A percentile compares a stretch with the other conserved stretches of the same genome.
Conservation (phyloP, 2,113 vertebrate genomes). For the Dicaeum eximium region DNA sequence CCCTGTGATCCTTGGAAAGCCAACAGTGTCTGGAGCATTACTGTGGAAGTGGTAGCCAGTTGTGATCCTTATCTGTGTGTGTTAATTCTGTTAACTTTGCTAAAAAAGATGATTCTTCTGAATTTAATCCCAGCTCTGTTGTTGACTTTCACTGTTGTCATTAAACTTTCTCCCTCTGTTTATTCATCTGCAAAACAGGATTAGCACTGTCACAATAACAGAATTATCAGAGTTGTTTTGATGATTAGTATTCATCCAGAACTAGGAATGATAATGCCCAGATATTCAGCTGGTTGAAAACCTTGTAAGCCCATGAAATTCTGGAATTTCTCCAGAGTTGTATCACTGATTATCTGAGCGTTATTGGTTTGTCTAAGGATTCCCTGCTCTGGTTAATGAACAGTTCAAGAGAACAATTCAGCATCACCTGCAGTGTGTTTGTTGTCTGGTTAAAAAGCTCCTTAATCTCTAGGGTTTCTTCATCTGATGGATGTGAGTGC, state of each 20-base stretch:
- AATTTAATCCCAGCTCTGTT: background rate
- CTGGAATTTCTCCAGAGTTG: background rate
- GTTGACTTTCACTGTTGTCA: background rate
- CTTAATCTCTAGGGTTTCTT: background rate
- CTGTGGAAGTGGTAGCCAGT: background rate
- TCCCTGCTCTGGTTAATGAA: background rate
- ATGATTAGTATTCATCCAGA: slow-evolving; percentile 10
- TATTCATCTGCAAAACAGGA: slow-evolving; percentile 19
- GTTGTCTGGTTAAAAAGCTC: background rate
- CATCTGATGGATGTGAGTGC: background rate
- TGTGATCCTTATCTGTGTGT: background rate
- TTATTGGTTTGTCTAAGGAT: background rate
- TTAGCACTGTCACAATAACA: background rate
- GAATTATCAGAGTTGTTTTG: background rate
- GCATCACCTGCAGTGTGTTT: background rate
- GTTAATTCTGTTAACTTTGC: background rate
- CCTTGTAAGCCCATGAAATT: background rate
- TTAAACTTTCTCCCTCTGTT: background rate
- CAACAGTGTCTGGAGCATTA: background rate
- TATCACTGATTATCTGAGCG: background rate
- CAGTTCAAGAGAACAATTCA: background rate
- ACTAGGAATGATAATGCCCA: slow-evolving; percentile 7
- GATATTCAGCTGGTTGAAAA: background rate
- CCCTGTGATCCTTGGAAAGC: background rate
- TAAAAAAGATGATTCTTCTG: background rate